phyloP scores from a whole-genome alignment of 2,888 invertebrate species.

The Lissocephala sabroskyi region DNA sequence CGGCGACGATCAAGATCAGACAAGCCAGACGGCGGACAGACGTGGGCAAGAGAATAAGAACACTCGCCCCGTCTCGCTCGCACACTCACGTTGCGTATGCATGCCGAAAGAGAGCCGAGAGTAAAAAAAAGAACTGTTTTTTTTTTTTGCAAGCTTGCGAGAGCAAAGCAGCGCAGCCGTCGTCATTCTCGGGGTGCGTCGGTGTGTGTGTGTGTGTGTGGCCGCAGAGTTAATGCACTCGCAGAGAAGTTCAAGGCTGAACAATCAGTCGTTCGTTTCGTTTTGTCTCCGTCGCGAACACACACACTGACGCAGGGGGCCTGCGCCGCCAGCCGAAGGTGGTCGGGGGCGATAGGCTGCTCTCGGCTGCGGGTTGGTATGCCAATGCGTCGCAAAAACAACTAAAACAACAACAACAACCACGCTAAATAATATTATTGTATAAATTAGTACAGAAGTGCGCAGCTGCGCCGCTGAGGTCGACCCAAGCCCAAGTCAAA shows the following conservation, averaged over 20 bases:
- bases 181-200: conserved; percentile 8
- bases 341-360: background rate
- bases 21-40: conserved; percentile 3
- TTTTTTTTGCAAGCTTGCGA: conserved; percentile 24
- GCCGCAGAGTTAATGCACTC: conserved; percentile 70
- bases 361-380: background rate
- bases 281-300: conserved; percentile 16
- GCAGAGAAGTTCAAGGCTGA: conserved; percentile 72
- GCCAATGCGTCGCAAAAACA: conserved; percentile 21
- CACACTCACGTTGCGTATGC: conserved; percentile 21
- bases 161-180: conserved; percentile 12
- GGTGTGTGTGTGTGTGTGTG: conserved; percentile 25
- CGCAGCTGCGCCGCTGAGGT: conserved; percentile 10
- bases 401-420: conserved; percentile 13
- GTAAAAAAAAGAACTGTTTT: conserved; percentile 6
- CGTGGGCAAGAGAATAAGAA: background rate
- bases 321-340: too few species aligned
- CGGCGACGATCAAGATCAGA: conserved; percentile 22
- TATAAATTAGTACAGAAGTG: conserved; percentile 26
- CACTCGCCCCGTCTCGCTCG: conserved; percentile 19
- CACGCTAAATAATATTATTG: conserved; percentile 30
- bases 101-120: conserved; percentile 3
- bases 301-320: conserved; percentile 32
- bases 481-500: too few species aligned
- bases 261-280: conserved; percentile 63